Evolutionary conservation across 1,140 invertebrate species (phyloP).

Genomic region (Chrysopa pallens): DNA sequence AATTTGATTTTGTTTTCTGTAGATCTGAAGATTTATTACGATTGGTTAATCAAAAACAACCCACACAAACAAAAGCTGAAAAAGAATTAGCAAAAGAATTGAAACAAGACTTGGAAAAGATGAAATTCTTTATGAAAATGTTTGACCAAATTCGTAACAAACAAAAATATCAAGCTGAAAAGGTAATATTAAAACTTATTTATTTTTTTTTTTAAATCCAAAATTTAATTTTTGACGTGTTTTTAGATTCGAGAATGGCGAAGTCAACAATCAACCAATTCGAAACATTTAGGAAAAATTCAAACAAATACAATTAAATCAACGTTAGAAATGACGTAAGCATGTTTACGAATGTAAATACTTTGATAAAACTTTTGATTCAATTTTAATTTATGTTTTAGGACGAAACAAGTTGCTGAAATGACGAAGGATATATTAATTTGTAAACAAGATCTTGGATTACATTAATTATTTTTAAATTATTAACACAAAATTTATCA

Average conservation of each 20-base stretch:
- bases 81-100: slow-evolving; percentile 18
- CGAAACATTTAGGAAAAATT: slow-evolving; percentile 25
- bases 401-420: slow-evolving; percentile 17
- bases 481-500: no score
- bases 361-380: slow-evolving; percentile 5
- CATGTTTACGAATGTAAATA: slow-evolving; percentile 10
- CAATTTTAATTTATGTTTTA: slow-evolving; percentile 12
- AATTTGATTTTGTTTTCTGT: slow-evolving; percentile 6
- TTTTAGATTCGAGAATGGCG: slow-evolving; percentile 28
- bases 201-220: slow-evolving; percentile 11
- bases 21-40: slow-evolving; percentile 21
- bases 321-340: slow-evolving; percentile 32
- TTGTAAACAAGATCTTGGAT: no score
- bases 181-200: slow-evolving; percentile 9
- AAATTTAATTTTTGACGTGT: slow-evolving; percentile 11
- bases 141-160: slow-evolving; percentile 21
- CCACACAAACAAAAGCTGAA: slow-evolving; percentile 19
- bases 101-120: slow-evolving; percentile 11
- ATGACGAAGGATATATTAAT: slow-evolving; percentile 15
- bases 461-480: no score
- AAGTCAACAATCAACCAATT: slow-evolving; percentile 25
- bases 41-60: slow-evolving; percentile 16
- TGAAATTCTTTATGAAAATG: slow-evolving; percentile 11
- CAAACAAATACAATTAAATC: slow-evolving; percentile 30
- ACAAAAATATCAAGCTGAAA: slow-evolving; percentile 18